Conservation (phyloP, 2,888 invertebrate species). For the Mythimna vitellina region DNA sequence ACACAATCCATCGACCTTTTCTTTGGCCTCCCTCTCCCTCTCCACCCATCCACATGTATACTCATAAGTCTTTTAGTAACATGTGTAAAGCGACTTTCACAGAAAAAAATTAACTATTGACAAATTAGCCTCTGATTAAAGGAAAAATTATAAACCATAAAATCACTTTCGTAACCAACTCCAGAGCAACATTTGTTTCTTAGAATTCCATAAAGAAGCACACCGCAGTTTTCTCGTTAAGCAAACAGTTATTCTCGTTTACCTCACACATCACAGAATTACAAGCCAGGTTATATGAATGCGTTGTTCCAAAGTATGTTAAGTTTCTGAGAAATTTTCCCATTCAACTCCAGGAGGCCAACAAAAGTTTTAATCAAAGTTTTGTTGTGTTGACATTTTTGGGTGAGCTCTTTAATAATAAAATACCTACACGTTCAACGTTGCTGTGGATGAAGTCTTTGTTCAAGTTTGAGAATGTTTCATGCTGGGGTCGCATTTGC, state of each 20-base stretch:
- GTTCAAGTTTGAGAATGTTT: conserved; percentile 34
- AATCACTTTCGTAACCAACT: neutral
- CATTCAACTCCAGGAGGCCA: conserved; percentile 53
- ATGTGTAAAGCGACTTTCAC: no score
- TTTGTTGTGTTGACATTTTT: conserved; percentile 62
- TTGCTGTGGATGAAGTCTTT: conserved; percentile 18
- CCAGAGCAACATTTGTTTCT: neutral
- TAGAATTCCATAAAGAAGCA: neutral
- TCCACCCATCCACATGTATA: no score
- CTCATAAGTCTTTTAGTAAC: no score
- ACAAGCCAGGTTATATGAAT: conserved; percentile 56
- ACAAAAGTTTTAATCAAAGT: conserved; percentile 63
- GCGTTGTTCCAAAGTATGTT: conserved; percentile 53
- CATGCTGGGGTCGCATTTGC: no score
- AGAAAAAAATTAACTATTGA: neutral
- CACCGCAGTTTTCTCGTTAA: conserved; percentile 38
- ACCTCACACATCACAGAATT: conserved; percentile 34
- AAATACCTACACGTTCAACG: conserved; percentile 52
- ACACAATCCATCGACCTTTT: no score
- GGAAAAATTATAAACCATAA: neutral
- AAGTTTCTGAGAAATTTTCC: conserved; percentile 56
- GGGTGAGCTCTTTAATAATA: conserved; percentile 51
- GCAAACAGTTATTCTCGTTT: conserved; percentile 35
- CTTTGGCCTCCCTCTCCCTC: no score
- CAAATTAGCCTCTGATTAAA: neutral